Conservation (phyloP, 1,140 invertebrate species). For the Ridgeia piscesae region DNA sequence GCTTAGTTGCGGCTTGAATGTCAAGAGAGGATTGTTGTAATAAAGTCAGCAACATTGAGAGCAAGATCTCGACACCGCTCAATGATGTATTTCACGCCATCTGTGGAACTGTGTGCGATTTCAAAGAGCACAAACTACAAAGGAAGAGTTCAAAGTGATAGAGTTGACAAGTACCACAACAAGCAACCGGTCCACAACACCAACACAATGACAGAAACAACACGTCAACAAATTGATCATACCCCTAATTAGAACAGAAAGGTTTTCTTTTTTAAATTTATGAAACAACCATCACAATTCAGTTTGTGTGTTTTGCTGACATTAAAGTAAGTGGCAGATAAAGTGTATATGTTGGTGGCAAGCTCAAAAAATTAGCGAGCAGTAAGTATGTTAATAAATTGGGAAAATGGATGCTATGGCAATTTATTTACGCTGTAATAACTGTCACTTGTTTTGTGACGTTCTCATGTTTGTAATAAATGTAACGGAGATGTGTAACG, state of each 20-base stretch:
- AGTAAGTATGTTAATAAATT: not conserved
- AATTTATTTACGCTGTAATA: too few species aligned
- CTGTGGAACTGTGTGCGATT: not conserved
- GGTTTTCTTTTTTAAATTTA: not conserved
- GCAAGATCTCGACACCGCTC: not conserved
- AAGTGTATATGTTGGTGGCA: not conserved
- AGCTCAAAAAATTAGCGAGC: not conserved
- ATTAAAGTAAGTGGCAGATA: not conserved
- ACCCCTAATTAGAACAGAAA: not conserved
- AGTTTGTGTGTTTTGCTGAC: not conserved
- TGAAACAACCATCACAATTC: not conserved
- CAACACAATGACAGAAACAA: too few species aligned
- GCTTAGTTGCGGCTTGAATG: not conserved
- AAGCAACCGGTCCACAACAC: not conserved
- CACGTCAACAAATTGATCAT: too few species aligned
- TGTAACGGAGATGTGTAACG: too few species aligned
- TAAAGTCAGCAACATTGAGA: not conserved
- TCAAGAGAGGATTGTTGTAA: not conserved
- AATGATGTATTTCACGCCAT: not conserved
- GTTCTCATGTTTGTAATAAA: too few species aligned
- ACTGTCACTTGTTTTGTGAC: too few species aligned
- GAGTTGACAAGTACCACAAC: not conserved
- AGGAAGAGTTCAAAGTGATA: not conserved
- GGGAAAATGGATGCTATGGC: not conserved
- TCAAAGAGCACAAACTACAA: constrained; percentile 1